These are phyloP conservation scores for Hiodon tergisus DNA, from an alignment of 2,113 vertebrate species.

Conservation along the genomic window DNA sequence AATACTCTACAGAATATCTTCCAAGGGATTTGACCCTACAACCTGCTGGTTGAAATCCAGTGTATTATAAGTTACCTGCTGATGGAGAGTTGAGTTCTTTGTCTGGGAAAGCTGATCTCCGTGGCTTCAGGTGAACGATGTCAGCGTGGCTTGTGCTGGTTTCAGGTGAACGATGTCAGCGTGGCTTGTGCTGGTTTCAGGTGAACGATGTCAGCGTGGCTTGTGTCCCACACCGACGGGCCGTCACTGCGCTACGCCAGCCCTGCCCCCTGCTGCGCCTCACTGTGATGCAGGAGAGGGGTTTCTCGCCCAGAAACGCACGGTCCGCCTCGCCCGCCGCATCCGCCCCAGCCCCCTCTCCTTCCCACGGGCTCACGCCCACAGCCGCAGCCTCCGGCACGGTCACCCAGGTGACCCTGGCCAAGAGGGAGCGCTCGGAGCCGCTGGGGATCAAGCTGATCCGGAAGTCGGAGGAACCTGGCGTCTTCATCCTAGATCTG, in stretches of 20 bases:
- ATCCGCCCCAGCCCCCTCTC: not conserved
- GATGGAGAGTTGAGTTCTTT: too few relatives aligned
- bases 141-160: slow-evolving; percentile 46
- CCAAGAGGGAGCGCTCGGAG: slow-evolving; percentile 74
- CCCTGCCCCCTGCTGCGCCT: slow-evolving; percentile 67
- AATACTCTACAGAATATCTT: too few relatives aligned
- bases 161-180: slow-evolving; percentile 80
- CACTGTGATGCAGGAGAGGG: slow-evolving; percentile 85
- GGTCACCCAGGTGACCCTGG: slow-evolving; percentile 75
- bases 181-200: slow-evolving; percentile 57
- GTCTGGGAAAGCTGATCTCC: too few relatives aligned
- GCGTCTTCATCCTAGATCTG: slow-evolving; percentile 84
- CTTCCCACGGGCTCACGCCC: not conserved
- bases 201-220: slow-evolving; percentile 81
- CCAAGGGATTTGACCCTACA: too few relatives aligned
- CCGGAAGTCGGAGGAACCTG: slow-evolving; percentile 77
- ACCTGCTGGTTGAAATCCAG: too few relatives aligned
- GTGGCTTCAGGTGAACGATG: slow-evolving; percentile 72
- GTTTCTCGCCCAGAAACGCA: slow-evolving; percentile 65
- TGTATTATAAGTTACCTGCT: too few relatives aligned
- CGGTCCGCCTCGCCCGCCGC: slow-evolving; percentile 22
- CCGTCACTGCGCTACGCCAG: slow-evolving; percentile 69
- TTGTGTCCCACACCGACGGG: slow-evolving; percentile 72
- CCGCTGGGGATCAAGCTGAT: slow-evolving; percentile 87
- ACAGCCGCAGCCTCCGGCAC: slow-evolving; percentile 45